phyloP scores from a whole-genome alignment of 2,797 vertebrate genomes.

The Apogon hyalosoma region DNA sequence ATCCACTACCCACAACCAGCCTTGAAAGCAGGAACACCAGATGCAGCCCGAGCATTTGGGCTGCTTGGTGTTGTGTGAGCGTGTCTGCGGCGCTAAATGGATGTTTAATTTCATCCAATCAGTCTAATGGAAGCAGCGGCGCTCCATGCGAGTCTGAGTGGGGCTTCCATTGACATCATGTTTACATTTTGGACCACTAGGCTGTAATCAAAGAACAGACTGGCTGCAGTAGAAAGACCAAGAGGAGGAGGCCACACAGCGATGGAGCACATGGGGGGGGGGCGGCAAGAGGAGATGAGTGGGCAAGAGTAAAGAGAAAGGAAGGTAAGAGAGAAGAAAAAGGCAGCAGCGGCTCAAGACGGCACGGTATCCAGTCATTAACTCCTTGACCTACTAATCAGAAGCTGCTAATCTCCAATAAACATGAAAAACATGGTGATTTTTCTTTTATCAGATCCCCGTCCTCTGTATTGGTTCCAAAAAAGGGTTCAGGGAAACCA shows the following conservation, averaged over 20 bases:
- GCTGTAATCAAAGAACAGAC: conserved; percentile 73
- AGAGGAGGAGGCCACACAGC: conserved; percentile 63
- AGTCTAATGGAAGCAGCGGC: conserved; percentile 75
- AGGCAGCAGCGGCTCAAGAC: not conserved
- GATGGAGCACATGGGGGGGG: conserved; percentile 3
- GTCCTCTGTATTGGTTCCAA: conserved; percentile 16
- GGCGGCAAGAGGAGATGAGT: not conserved
- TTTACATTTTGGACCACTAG: conserved; percentile 73
- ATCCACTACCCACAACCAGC: conserved; percentile 1
- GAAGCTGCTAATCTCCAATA: conserved; percentile 23
- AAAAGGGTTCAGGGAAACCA: conserved; percentile 18
- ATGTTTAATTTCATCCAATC: conserved; percentile 75
- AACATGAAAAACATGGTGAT: conserved; percentile 37
- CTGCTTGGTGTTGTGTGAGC: conserved; percentile 23
- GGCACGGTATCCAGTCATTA: conserved; percentile 21
- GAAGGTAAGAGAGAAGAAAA: conserved; percentile 19
- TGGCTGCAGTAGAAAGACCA: conserved; percentile 58
- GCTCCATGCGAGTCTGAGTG: conserved; percentile 35
- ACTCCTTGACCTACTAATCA: conserved; percentile 11
- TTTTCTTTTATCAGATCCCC: conserved; percentile 30
- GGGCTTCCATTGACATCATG: conserved; percentile 68
- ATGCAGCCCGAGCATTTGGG: conserved; percentile 26
- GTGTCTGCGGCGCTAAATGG: conserved; percentile 39
- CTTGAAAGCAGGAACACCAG: conserved; percentile 6
- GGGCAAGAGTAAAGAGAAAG: not conserved